Evolutionary conservation across 64 coral and sea anemone species (phyloP).

Genomic region (Montipora capricornis): DNA sequence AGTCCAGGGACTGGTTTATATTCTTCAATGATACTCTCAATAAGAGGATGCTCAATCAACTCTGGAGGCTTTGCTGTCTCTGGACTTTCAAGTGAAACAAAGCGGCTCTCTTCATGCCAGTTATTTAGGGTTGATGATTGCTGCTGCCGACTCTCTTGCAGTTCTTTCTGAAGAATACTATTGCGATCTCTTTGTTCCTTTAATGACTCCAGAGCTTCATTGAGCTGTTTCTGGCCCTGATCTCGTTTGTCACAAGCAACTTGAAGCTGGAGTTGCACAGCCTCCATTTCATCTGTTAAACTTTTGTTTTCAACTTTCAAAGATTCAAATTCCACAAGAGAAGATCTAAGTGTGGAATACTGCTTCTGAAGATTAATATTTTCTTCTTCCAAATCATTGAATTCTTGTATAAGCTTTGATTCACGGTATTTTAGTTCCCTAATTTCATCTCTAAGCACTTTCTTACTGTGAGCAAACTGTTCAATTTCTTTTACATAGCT

Average conservation of each 20-base stretch:
- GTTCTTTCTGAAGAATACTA: slow-evolving; percentile 89
- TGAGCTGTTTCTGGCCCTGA: slow-evolving; percentile 91
- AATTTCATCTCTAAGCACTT: slow-evolving; percentile 80
- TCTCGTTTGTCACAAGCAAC: slow-evolving; percentile 93
- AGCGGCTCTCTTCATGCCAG: slow-evolving; percentile 94
- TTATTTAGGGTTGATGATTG: slow-evolving; percentile 79
- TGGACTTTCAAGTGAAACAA: slow-evolving; percentile 58
- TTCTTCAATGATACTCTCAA: slow-evolving; percentile 85
- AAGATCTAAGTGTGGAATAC: slow-evolving; percentile 84
- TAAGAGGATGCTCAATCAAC: slow-evolving; percentile 61
- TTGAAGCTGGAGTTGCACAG: slow-evolving; percentile 90
- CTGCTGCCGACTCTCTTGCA: slow-evolving; percentile 75
- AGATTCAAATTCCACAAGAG: slow-evolving; percentile 96
- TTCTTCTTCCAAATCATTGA: slow-evolving; percentile 94
- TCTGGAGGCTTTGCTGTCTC: slow-evolving; percentile 73
- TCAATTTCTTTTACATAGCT: slow-evolving; percentile 89
- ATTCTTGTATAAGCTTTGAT: slow-evolving; percentile 84
- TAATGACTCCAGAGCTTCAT: slow-evolving; percentile 91
- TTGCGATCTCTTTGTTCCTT: slow-evolving; percentile 99
- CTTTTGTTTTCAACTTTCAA: slow-evolving; percentile 99
- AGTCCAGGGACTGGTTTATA: slow-evolving; percentile 91
- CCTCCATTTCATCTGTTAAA: slow-evolving; percentile 93
- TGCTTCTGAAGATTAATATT: slow-evolving; percentile 97
- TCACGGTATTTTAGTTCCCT: slow-evolving; percentile 88
- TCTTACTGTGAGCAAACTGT: slow-evolving; percentile 82